Percentiles rank a stretch among this genome's conserved stretches.
These are phyloP conservation scores for Phocoena sinus DNA, from an alignment of 2,113 vertebrate genomes.

Conservation along the genomic window DNA sequence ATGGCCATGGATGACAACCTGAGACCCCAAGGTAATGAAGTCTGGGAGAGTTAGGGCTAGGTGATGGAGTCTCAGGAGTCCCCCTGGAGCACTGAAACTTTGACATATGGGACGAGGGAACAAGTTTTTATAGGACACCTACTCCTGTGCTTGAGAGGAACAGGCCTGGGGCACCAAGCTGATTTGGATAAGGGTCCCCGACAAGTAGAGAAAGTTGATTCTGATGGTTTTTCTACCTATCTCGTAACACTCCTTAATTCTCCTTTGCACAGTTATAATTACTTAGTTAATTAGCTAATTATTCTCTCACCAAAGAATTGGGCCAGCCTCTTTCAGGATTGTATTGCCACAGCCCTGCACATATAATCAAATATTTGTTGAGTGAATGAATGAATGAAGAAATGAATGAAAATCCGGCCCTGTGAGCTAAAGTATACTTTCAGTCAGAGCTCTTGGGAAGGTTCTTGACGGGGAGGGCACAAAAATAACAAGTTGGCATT, in stretches of 20 bases:
- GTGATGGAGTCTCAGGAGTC: neutral
- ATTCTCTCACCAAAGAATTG: neutral
- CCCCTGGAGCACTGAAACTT: neutral
- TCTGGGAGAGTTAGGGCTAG: neutral
- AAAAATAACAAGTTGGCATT: slow-evolving; percentile 40
- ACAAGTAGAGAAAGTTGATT: neutral
- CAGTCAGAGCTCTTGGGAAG: neutral
- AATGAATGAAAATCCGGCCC: neutral
- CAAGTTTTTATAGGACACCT: neutral
- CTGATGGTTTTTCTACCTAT: neutral
- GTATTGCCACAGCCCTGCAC: neutral
- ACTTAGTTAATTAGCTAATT: neutral
- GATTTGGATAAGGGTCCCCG: neutral
- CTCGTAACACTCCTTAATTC: neutral
- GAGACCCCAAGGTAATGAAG: neutral
- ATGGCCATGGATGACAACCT: neutral
- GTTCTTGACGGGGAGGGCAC: neutral
- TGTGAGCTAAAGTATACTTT: neutral
- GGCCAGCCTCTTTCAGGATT: neutral
- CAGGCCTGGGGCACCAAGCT: neutral
- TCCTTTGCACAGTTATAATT: neutral
- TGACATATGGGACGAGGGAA: neutral
- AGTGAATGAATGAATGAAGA: neutral
- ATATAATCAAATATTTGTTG: neutral
- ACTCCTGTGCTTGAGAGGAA: neutral